Evolutionary conservation across 1,140 invertebrate species (phyloP), one percentile per base, ranked within the genome.

Genomic region (Aphaenogaster floridana): DNA sequence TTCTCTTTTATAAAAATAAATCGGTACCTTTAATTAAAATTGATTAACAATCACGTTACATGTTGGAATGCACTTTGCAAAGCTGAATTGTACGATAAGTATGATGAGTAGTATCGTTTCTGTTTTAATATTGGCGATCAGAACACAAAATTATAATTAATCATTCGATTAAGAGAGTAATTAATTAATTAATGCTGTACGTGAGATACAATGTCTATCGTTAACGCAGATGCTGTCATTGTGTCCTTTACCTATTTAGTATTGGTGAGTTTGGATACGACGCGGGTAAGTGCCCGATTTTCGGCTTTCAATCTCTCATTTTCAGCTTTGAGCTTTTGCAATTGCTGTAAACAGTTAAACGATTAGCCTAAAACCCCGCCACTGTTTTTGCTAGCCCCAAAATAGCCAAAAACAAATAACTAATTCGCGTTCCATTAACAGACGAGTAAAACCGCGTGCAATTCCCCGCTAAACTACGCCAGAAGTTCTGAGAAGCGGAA

Each of bases 271-370:
- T 99, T 99, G 96, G 98, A 98, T 96, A 99, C 98, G 96, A 99
- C 98, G 95, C 98, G 97, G 95, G 98, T 98, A 95, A 99, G 97
- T 96, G 98, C 98, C 96, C 98, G 97, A 96, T 99, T 99, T 97
- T 99, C 98, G 95, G 98, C 98, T 97, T 98, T 98, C 97, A 99
- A 97, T 97, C 98, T 97, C 97, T 99, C 98, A 97, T 98, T 99
- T 97, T 99, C 98, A 96, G 98, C 97, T 98, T 99, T 99, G 97
- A 98, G 97, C 96, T 98, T 99, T 98, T 99, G 98, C 96, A 99
- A 98, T 98, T 98, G 98, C 99, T 99, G 98, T 96, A 98, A 97
- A 97, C 95, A 96, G 95, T 95, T 93, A 95, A 96, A 96, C 89
- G 90, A 95, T 95, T 95, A 95, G 95, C 95, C 94, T 92, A 94